Conservation (phyloP, 2,888 invertebrate species). For the Eurois occulta region DNA sequence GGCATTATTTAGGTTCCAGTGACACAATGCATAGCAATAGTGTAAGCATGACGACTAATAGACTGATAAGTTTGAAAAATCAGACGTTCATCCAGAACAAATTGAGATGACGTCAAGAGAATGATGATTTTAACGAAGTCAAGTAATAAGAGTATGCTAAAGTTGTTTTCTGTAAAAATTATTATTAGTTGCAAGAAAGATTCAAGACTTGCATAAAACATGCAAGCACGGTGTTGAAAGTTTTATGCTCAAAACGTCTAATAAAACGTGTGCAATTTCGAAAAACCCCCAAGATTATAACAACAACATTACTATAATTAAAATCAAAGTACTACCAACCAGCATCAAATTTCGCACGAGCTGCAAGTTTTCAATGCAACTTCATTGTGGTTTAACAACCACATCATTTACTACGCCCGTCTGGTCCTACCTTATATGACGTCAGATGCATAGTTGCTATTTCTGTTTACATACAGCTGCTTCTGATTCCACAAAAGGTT, state of each 20-base stretch:
- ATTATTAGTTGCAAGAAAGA: too few relatives aligned
- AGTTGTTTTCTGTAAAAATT: background rate
- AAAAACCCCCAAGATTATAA: background rate
- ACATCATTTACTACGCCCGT: conserved; percentile 13
- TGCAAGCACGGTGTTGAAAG: background rate
- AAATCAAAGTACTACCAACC: too few relatives aligned
- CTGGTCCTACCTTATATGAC: background rate
- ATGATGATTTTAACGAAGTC: background rate
- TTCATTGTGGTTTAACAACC: conserved; percentile 20
- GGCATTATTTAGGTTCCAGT: background rate
- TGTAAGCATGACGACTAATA: background rate
- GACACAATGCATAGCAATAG: too few relatives aligned
- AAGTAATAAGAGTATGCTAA: background rate
- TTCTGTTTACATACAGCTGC: background rate
- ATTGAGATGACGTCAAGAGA: background rate
- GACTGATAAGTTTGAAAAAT: background rate
- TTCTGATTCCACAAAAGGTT: conserved; percentile 1
- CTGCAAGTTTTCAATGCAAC: background rate
- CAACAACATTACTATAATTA: background rate
- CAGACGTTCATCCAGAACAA: background rate
- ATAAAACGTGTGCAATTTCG: background rate
- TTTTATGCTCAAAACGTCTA: background rate
- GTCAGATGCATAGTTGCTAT: background rate
- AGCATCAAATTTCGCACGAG: background rate
- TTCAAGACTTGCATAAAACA: background rate